phyloP scores from a whole-genome alignment of 2,888 invertebrate species.

The Ichneumoninae sp. region DNA sequence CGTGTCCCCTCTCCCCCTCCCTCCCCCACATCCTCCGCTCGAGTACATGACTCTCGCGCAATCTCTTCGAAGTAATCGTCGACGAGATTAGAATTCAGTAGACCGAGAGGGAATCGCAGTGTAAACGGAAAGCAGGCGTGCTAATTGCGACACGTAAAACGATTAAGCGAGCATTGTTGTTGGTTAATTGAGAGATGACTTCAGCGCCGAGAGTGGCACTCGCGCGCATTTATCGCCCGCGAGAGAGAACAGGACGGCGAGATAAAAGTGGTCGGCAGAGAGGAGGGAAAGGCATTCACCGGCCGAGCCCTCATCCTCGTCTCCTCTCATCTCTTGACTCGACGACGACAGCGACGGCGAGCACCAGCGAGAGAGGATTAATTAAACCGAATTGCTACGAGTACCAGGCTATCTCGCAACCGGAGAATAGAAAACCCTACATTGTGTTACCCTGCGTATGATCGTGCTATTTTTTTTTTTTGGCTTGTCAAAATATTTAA shows the following conservation, averaged over 20 bases:
- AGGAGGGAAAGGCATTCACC: slow-evolving; percentile 32
- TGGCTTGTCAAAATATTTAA: too few relatives aligned
- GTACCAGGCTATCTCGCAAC: slow-evolving; percentile 70
- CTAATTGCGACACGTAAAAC: slow-evolving; percentile 82
- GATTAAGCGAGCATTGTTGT: slow-evolving; percentile 80
- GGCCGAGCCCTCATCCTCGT: slow-evolving; percentile 19
- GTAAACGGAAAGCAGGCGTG: slow-evolving; percentile 67
- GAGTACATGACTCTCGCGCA: slow-evolving; percentile 19
- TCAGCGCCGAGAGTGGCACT: slow-evolving; percentile 70
- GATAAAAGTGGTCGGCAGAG: slow-evolving; percentile 11
- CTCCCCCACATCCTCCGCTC: neutral
- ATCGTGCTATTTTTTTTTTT: too few relatives aligned
- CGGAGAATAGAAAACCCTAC: slow-evolving; percentile 35
- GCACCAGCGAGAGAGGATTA: slow-evolving; percentile 72
- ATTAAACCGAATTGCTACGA: slow-evolving; percentile 78
- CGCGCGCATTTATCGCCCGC: slow-evolving; percentile 62
- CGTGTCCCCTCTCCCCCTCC: neutral
- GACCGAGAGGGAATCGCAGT: slow-evolving; percentile 24
- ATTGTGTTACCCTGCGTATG: neutral
- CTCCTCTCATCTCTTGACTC: slow-evolving; percentile 56
- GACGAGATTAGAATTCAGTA: slow-evolving; percentile 29
- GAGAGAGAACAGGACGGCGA: slow-evolving; percentile 26
- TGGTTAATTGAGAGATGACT: slow-evolving; percentile 81
- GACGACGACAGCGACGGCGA: slow-evolving; percentile 38
- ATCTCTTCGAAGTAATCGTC: slow-evolving; percentile 56